Conservation (phyloP, 2,797 vertebrate species). For the Apogon talboti region DNA sequence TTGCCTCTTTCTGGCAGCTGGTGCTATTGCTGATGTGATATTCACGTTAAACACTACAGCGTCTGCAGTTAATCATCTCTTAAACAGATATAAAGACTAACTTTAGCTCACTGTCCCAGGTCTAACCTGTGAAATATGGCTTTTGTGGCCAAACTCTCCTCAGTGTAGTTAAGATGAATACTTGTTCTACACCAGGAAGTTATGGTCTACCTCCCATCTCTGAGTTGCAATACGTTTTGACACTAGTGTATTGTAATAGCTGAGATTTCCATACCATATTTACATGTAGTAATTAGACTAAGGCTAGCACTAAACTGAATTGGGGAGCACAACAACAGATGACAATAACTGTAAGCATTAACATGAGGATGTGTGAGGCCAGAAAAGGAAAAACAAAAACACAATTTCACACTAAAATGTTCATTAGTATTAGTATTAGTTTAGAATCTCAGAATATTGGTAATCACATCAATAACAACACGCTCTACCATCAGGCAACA, state of each 20-base stretch:
- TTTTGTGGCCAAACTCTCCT: conserved; percentile 69
- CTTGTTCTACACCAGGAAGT: neutral
- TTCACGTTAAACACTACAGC: conserved; percentile 14
- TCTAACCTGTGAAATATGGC: conserved; percentile 21
- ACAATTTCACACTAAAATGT: conserved; percentile 55
- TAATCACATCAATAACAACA: conserved; percentile 67
- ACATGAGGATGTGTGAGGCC: conserved; percentile 65
- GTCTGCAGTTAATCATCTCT: neutral
- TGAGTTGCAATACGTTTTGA: neutral
- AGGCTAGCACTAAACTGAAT: neutral
- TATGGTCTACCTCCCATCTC: neutral
- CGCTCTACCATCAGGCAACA: conserved; percentile 77
- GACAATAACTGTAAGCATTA: neutral
- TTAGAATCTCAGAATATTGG: conserved; percentile 27
- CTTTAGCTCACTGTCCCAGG: conserved; percentile 69
- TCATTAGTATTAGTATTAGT: conserved; percentile 55
- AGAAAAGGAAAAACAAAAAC: conserved; percentile 71
- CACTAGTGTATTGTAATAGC: neutral
- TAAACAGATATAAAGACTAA: conserved; percentile 41
- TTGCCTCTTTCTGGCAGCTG: neutral
- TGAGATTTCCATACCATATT: neutral
- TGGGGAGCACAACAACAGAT: neutral
- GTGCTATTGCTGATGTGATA: neutral
- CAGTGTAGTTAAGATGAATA: conserved; percentile 14
- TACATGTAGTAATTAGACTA: neutral